Conservation (phyloP, 1,140 invertebrate genomes). For the Temnothorax curvispinosus region DNA sequence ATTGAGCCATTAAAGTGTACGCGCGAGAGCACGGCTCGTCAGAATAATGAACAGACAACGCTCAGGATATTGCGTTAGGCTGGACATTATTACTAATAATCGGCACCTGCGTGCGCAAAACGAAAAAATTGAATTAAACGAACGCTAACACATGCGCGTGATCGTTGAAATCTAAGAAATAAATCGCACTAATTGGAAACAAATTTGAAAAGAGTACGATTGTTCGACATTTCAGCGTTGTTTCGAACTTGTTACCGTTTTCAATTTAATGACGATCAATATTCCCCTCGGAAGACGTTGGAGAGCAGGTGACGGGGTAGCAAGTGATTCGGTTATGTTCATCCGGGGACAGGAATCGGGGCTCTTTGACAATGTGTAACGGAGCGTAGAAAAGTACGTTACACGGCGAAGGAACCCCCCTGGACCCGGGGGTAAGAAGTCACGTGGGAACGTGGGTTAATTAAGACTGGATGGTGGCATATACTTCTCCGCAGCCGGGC, state of each 20-base stretch:
- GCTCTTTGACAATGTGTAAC: constrained; percentile 57
- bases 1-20: constrained; percentile 70
- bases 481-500: constrained; percentile 61
- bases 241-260: neutral
- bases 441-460: constrained; percentile 75
- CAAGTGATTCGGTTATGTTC: constrained; percentile 68
- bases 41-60: constrained; percentile 68
- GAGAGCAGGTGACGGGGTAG: constrained; percentile 69
- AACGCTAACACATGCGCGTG: neutral
- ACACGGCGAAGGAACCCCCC: constrained; percentile 56
- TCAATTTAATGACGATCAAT: constrained; percentile 39
- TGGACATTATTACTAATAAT: constrained; percentile 64
- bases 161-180: neutral
- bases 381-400: constrained; percentile 74
- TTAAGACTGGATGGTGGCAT: constrained; percentile 71
- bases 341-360: constrained; percentile 38
- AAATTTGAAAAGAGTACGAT: neutral
- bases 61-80: constrained; percentile 48
- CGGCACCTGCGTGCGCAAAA: constrained; percentile 15
- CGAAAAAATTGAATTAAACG: neutral
- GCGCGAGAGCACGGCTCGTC: constrained; percentile 42
- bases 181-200: neutral
- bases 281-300: constrained; percentile 44
- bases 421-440: constrained; percentile 68
- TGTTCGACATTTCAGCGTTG: neutral